Evolutionary conservation across 2,797 vertebrate species (phyloP).

Genomic region (Distichodus sexfasciatus): DNA sequence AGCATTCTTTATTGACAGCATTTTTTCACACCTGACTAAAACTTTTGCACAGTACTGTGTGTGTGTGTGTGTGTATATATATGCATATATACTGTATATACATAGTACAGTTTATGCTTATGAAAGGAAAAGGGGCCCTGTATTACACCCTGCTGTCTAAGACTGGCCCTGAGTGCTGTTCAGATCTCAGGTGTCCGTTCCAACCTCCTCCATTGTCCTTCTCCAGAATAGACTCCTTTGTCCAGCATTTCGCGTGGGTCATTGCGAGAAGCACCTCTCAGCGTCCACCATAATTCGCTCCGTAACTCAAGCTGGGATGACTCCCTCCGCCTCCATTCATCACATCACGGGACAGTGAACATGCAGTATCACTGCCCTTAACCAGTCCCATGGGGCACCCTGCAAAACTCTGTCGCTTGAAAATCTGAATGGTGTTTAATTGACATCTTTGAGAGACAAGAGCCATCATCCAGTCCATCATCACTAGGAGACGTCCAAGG

Average conservation of each 20-base stretch:
- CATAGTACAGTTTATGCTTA: background rate
- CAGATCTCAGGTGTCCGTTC: conserved; percentile 75
- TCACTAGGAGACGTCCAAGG: conserved; percentile 45
- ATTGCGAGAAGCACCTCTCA: conserved; percentile 85
- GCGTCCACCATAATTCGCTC: conserved; percentile 89
- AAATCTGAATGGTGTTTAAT: conserved; percentile 78
- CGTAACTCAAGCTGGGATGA: conserved; percentile 80
- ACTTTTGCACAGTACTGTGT: background rate
- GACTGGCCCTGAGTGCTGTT: conserved; percentile 67
- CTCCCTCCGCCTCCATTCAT: conserved; percentile 70
- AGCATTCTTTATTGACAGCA: too few species aligned
- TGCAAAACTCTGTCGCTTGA: conserved; percentile 75
- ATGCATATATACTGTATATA: background rate
- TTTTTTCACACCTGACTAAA: too few species aligned
- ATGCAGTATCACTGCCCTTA: conserved; percentile 69
- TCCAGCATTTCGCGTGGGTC: conserved; percentile 80
- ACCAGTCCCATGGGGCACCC: conserved; percentile 74
- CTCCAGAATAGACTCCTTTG: conserved; percentile 82
- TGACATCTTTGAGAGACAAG: conserved; percentile 62
- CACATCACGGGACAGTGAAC: conserved; percentile 69
- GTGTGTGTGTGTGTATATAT: conserved; percentile 8
- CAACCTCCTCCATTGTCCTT: conserved; percentile 80
- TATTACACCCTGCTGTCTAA: conserved; percentile 52
- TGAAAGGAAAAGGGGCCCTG: too few species aligned
- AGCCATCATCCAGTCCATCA: conserved; percentile 47